Evolutionary conservation across 2,888 invertebrate species (phyloP).

Genomic region (Chalcis sispes): DNA sequence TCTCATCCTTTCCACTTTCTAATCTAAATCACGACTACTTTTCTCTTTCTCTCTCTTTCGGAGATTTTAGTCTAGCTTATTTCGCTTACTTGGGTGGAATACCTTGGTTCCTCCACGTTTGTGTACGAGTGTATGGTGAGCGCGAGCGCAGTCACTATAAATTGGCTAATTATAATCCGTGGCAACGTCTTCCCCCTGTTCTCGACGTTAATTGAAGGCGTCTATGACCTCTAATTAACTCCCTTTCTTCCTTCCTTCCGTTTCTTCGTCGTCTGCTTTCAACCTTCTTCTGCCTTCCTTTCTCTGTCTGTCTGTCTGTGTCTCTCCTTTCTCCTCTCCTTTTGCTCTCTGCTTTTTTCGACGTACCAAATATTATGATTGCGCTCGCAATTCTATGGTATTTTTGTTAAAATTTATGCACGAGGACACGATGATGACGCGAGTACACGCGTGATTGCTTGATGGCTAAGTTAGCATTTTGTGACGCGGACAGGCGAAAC

Average conservation of each 20-base stretch:
- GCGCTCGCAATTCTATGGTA: too few species aligned
- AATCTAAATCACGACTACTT: slow-evolving; percentile 69
- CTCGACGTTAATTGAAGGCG: slow-evolving; percentile 68
- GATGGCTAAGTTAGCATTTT: too few species aligned
- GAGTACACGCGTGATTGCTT: too few species aligned
- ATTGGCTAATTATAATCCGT: slow-evolving; percentile 74
- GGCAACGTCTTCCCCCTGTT: slow-evolving; percentile 58
- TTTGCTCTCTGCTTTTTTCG: not conserved
- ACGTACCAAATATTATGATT: too few species aligned
- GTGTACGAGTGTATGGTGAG: too few species aligned
- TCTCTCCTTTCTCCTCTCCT: too few species aligned
- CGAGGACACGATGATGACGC: too few species aligned
- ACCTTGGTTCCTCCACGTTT: not conserved
- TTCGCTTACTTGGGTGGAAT: slow-evolving; percentile 8
- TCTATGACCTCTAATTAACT: slow-evolving; percentile 70
- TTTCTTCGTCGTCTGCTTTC: slow-evolving; percentile 16
- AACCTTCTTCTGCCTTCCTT: slow-evolving; percentile 23
- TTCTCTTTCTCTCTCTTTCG: slow-evolving; percentile 45
- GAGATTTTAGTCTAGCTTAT: slow-evolving; percentile 20
- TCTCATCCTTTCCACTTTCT: slow-evolving; percentile 58
- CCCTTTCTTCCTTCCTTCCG: slow-evolving; percentile 54
- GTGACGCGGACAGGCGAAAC: too few species aligned
- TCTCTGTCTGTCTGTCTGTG: not conserved
- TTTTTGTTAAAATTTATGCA: too few species aligned
- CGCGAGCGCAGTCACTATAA: slow-evolving; percentile 67